Conservation (phyloP, 1,140 invertebrate genomes). For the Caenorhabditis briggsae region DNA sequence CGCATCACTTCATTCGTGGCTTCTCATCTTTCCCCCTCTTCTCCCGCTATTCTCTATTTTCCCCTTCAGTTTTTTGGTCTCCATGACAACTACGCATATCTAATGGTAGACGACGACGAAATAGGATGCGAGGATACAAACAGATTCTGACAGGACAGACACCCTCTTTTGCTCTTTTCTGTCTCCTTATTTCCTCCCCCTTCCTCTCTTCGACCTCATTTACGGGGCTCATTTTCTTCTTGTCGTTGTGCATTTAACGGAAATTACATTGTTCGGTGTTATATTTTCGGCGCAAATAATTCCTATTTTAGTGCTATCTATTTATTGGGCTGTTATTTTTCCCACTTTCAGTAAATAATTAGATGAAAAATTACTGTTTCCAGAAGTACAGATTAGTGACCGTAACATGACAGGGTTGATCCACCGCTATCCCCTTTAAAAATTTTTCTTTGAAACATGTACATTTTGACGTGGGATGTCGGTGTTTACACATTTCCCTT, state of each 20-base stretch:
- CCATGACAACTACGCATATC: slow-evolving; percentile 25
- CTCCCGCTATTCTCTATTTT: background rate
- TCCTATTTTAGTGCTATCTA: background rate
- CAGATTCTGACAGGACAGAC: slow-evolving; percentile 32
- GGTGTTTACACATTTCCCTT: too few relatives aligned
- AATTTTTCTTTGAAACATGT: too few relatives aligned
- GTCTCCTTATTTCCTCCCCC: background rate
- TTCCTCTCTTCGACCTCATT: slow-evolving; percentile 1
- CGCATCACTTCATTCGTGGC: background rate
- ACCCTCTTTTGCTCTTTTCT: background rate
- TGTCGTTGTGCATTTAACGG: background rate
- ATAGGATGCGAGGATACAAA: slow-evolving; percentile 12
- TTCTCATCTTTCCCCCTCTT: background rate
- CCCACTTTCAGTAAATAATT: background rate
- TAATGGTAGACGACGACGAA: slow-evolving; percentile 28
- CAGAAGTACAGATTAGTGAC: too few relatives aligned
- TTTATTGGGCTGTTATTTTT: background rate
- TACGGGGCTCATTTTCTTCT: background rate
- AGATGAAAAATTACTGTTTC: background rate
- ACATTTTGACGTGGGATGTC: too few relatives aligned
- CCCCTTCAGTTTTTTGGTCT: background rate
- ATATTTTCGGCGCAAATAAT: background rate
- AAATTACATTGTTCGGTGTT: slow-evolving; percentile 6
- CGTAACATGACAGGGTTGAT: too few relatives aligned
- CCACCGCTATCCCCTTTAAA: too few relatives aligned